These are phyloP conservation scores for Empis livida DNA, from an alignment of 2,888 invertebrate species.

Conservation along the genomic window DNA sequence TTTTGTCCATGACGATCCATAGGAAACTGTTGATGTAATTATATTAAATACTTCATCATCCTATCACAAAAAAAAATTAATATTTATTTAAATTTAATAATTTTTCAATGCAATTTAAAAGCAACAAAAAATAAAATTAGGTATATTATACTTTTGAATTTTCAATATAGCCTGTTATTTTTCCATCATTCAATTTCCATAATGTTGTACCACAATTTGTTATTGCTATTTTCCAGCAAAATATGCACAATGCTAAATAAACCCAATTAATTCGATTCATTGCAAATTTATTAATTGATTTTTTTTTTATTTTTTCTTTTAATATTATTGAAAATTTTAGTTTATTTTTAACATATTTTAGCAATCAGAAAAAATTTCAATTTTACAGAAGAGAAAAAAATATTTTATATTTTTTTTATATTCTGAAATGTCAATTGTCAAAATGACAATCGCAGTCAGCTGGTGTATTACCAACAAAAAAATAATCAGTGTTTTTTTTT, in stretches of 20 bases:
- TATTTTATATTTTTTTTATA: too few species aligned
- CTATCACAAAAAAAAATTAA: conserved; percentile 10
- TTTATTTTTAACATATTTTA: too few species aligned
- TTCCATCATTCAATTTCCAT: conserved; percentile 71
- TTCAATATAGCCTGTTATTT: conserved; percentile 41
- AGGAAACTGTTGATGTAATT: conserved; percentile 52
- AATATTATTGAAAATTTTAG: too few species aligned
- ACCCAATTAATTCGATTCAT: conserved; percentile 3
- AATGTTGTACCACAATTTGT: conserved; percentile 71
- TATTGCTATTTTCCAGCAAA: conserved; percentile 26
- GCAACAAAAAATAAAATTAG: conserved; percentile 23
- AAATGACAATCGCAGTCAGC: too few species aligned
- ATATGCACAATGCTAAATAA: conserved; percentile 18
- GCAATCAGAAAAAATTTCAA: too few species aligned
- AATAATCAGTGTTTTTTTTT: too few species aligned
- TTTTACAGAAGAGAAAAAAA: too few species aligned
- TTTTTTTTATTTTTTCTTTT: too few species aligned
- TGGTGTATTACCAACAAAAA: too few species aligned
- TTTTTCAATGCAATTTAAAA: conserved; percentile 13
- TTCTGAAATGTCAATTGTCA: too few species aligned
- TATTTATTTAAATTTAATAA: background rate
- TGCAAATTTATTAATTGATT: too few species aligned
- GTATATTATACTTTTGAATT: conserved; percentile 12
- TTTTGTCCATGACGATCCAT: conserved; percentile 53
- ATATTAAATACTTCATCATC: conserved; percentile 62